Percentiles rank a stretch among this genome's conserved stretches.
Evolutionary conservation across 2,888 invertebrate species (phyloP).

Genomic region (Epicampocera succincta): DNA sequence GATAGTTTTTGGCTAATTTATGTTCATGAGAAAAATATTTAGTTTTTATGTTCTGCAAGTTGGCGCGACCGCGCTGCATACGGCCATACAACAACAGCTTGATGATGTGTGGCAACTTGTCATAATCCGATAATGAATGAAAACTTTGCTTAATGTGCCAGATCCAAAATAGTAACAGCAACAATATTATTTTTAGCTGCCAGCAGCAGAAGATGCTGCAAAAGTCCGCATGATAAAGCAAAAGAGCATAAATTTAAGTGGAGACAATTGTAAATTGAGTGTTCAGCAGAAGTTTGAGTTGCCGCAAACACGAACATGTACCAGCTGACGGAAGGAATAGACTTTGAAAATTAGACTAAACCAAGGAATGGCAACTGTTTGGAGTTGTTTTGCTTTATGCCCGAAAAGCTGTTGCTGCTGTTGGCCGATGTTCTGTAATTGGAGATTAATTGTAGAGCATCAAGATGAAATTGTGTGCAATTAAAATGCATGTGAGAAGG

Average conservation of each 20-base stretch:
- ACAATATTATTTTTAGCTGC: conserved; percentile 37
- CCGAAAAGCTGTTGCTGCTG: neutral
- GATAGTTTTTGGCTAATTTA: conserved; percentile 69
- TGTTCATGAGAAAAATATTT: conserved; percentile 55
- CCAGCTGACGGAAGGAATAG: conserved; percentile 65
- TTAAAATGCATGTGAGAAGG: conserved; percentile 5
- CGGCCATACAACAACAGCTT: conserved; percentile 59
- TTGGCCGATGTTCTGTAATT: conserved; percentile 67
- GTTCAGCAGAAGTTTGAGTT: conserved; percentile 74
- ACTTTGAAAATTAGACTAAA: conserved; percentile 56
- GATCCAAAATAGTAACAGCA: conserved; percentile 49
- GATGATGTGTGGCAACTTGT: conserved; percentile 68
- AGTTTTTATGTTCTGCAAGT: conserved; percentile 10
- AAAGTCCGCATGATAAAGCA: conserved; percentile 15
- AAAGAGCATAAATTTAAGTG: conserved; percentile 28
- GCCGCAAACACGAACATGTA: conserved; percentile 28
- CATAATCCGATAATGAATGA: conserved; percentile 68
- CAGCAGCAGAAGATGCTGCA: neutral
- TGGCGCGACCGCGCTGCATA: conserved; percentile 14
- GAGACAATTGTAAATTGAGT: conserved; percentile 70
- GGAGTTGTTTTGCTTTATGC: neutral
- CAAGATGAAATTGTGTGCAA: conserved; percentile 29
- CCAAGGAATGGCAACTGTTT: conserved; percentile 73
- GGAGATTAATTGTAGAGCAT: conserved; percentile 59
- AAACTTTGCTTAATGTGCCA: conserved; percentile 61